Conservation (phyloP, 1,140 invertebrate species). For the Hestina assimilis region DNA sequence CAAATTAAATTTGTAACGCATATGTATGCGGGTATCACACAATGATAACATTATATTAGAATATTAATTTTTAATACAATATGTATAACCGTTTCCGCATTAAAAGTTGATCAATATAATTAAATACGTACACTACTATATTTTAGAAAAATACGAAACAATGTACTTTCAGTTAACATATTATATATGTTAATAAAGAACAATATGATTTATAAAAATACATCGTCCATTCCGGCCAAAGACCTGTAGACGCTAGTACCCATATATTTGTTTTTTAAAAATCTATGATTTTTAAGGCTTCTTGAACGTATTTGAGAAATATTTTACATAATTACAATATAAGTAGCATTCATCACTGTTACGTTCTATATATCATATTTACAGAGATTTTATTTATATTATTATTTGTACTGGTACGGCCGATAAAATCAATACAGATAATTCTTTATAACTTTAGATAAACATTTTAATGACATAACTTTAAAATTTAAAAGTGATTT, state of each 20-base stretch:
- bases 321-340: constrained; percentile 75
- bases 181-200: constrained; percentile 78
- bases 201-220: constrained; percentile 78
- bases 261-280: constrained; percentile 73
- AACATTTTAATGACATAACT: constrained; percentile 58
- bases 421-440: constrained; percentile 65
- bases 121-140: constrained; percentile 65
- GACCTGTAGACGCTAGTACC: constrained; percentile 68
- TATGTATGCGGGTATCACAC: constrained; percentile 45
- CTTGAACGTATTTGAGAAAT: constrained; percentile 69
- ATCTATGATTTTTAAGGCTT: constrained; percentile 77
- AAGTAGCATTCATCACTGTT: constrained; percentile 69
- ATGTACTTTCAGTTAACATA: constrained; percentile 78
- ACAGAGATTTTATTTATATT: constrained; percentile 56
- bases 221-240: constrained; percentile 60
- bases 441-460: constrained; percentile 63
- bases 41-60: constrained; percentile 46
- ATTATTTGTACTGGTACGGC: constrained; percentile 72
- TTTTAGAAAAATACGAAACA: constrained; percentile 76
- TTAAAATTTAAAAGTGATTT: constrained; percentile 54
- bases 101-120: constrained; percentile 65
- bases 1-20: constrained; percentile 71
- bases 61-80: constrained; percentile 48
- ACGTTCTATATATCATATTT: constrained; percentile 59
- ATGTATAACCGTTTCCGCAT: constrained; percentile 55